Evolutionary conservation across 2,888 invertebrate genomes (phyloP).

Genomic region (Athalia circularis): DNA sequence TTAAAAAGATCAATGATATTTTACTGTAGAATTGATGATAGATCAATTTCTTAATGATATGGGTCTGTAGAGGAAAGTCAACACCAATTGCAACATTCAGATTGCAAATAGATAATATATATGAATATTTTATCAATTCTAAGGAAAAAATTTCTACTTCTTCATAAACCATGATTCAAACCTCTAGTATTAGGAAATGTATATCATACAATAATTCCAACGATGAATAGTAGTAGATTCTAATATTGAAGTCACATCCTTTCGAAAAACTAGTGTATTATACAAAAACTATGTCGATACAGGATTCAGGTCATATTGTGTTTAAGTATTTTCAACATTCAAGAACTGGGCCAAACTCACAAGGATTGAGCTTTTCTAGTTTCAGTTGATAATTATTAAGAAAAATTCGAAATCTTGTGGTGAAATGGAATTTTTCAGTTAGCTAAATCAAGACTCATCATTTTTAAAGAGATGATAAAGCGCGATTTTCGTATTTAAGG

Average conservation of each 20-base stretch:
- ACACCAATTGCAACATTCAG: not conserved
- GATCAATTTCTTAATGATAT: conserved; percentile 46
- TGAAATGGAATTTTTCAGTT: too few species aligned
- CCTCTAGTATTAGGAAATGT: not conserved
- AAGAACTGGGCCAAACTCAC: not conserved
- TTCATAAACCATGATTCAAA: not conserved
- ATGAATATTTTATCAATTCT: not conserved
- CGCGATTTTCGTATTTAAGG: not conserved
- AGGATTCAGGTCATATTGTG: not conserved
- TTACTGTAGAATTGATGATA: conserved; percentile 38
- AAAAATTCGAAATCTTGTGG: too few species aligned
- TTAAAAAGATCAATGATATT: not conserved
- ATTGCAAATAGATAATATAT: too few species aligned
- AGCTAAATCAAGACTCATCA: not conserved
- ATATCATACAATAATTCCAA: not conserved
- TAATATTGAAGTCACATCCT: not conserved
- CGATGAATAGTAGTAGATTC: not conserved
- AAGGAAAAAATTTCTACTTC: not conserved
- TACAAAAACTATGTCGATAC: not conserved
- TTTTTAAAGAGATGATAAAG: not conserved
- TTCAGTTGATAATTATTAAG: not conserved
- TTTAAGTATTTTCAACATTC: conserved; percentile 4
- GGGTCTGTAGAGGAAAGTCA: conserved; percentile 47
- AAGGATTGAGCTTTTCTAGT: not conserved
- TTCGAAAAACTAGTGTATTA: not conserved